These are phyloP conservation scores for Diaphora mendica DNA, from an alignment of 2,888 invertebrate species.

Conservation along the genomic window DNA sequence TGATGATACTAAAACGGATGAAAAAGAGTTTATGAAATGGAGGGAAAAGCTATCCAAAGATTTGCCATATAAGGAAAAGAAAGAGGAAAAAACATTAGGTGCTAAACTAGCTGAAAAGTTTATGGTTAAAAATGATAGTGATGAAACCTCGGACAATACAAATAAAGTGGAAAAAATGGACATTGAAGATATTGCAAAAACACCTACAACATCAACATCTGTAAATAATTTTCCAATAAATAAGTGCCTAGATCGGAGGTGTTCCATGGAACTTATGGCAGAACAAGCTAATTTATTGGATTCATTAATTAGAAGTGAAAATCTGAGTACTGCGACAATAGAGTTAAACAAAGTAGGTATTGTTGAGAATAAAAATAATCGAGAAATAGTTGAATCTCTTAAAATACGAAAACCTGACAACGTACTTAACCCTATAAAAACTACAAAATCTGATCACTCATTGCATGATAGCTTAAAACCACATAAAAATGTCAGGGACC, in stretches of 20 bases:
- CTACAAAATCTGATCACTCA: slow-evolving; percentile 81
- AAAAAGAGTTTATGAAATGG: slow-evolving; percentile 76
- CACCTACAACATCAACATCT: slow-evolving; percentile 41
- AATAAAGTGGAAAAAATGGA: slow-evolving; percentile 33
- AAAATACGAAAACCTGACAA: slow-evolving; percentile 56
- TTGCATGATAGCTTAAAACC: slow-evolving; percentile 71
- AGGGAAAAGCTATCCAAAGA: slow-evolving; percentile 88
- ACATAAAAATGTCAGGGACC: slow-evolving; percentile 57
- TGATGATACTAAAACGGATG: slow-evolving; percentile 32
- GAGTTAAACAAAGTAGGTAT: slow-evolving; percentile 80
- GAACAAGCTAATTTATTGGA: slow-evolving; percentile 86
- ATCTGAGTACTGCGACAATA: slow-evolving; percentile 78
- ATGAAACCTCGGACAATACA: slow-evolving; percentile 52
- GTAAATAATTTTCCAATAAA: slow-evolving; percentile 40
- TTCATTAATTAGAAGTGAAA: slow-evolving; percentile 83
- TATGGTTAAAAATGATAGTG: slow-evolving; percentile 87
- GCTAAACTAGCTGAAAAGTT: slow-evolving; percentile 92
- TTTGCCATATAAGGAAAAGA: slow-evolving; percentile 78
- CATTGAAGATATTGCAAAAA: slow-evolving; percentile 30
- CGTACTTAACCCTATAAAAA: slow-evolving; percentile 66
- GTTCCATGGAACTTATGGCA: slow-evolving; percentile 85
- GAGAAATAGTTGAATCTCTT: slow-evolving; percentile 41
- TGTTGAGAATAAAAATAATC: slow-evolving; percentile 49
- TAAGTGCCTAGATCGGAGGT: slow-evolving; percentile 79
- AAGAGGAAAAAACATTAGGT: slow-evolving; percentile 89